Evolutionary conservation across 2,113 vertebrate species (phyloP).

Genomic region (Entomyzon cyanotis): DNA sequence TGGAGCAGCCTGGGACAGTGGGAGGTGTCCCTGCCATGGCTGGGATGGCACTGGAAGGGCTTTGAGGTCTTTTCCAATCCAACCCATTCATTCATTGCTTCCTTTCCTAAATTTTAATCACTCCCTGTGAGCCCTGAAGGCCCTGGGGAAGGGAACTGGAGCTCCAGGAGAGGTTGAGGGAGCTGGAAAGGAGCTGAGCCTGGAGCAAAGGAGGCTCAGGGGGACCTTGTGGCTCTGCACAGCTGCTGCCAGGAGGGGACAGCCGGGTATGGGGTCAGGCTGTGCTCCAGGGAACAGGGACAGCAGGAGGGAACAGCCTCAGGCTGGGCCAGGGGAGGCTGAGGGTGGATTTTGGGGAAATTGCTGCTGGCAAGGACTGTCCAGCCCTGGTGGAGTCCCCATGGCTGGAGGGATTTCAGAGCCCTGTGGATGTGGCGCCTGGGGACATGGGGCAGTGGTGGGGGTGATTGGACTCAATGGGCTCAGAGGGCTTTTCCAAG

Average conservation of each 20-base stretch:
- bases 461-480: not conserved
- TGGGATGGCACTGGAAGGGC: not conserved
- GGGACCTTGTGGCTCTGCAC: not conserved
- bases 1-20: not conserved
- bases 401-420: not conserved
- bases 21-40: not conserved
- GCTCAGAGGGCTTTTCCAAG: not conserved
- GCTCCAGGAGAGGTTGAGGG: not conserved
- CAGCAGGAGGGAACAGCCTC: not conserved
- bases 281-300: not conserved
- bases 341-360: accelerated
- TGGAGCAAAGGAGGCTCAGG: not conserved
- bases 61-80: not conserved
- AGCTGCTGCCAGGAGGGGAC: not conserved
- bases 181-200: not conserved
- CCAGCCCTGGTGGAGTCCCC: not conserved
- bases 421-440: not conserved
- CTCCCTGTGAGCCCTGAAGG: not conserved
- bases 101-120: not conserved
- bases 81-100: not conserved
- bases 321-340: not conserved
- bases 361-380: not conserved
- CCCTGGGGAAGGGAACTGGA: not conserved
- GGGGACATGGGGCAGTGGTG: not conserved
- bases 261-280: not conserved